phyloP scores from a whole-genome alignment of 2,888 invertebrate species.

The Leucophenga maculata region DNA sequence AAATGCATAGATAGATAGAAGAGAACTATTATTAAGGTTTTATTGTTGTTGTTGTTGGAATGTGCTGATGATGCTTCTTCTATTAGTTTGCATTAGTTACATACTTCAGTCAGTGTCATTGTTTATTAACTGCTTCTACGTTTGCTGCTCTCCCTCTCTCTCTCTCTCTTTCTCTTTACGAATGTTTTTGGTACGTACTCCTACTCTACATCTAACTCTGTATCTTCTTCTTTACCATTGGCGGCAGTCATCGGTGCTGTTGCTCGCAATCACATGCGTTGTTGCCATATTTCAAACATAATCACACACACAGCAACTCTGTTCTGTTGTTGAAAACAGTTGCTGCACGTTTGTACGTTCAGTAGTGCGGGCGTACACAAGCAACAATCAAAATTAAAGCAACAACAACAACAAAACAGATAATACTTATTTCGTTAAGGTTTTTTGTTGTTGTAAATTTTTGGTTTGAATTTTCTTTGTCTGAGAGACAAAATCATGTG shows the following conservation, averaged over 20 bases:
- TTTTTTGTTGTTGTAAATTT: background rate
- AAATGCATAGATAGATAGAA: background rate
- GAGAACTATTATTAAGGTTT: constrained; percentile 3
- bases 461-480: constrained; percentile 30
- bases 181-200: background rate
- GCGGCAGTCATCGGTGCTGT: too few relatives aligned
- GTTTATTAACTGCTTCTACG: constrained; percentile 1
- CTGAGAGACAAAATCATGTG: constrained; percentile 17
- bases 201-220: background rate
- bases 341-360: constrained; percentile 54
- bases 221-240: background rate
- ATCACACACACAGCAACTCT: constrained; percentile 44
- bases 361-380: background rate
- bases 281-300: constrained; percentile 61
- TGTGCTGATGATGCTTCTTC: background rate
- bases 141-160: too few relatives aligned
- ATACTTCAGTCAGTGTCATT: constrained; percentile 14
- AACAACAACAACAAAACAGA: constrained; percentile 47
- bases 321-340: constrained; percentile 48
- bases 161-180: background rate
- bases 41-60: constrained; percentile 1
- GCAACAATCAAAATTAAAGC: constrained; percentile 28
- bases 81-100: background rate
- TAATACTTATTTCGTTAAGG: background rate
- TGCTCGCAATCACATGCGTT: constrained; percentile 33